Evolutionary conservation across 1,140 invertebrate species (phyloP), one percentile per base, ranked within the genome.

Genomic region (Dendrolimus punctatus): DNA sequence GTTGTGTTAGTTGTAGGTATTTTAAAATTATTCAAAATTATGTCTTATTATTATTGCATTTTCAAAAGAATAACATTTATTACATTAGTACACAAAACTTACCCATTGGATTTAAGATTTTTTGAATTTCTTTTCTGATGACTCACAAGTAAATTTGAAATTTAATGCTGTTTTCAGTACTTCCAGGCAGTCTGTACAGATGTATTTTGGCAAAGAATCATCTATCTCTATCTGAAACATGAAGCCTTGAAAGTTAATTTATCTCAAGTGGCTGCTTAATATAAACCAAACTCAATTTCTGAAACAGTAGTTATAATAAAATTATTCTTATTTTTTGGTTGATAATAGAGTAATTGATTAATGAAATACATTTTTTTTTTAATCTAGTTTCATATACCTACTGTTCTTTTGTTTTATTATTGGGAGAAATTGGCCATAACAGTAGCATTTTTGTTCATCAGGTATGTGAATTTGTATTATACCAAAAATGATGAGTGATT

Each of bases 21-120:
- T 23, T n/a, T 40, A 40, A 6, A 49, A n/a, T 49, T 0, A 49
- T 9, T 40, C 8, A 48, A 48, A 38, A 39, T 38, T 8, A 5
- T 7, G 6, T n/a, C 8, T 10, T 0, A 8, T 5, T 49, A 49
- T 8, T 39, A 49, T 23, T 23, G 23, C 23, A 23, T 2, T 2
- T 23, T 23, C 23, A 3, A 23, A 23, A 23, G 23, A 23, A 23
- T 23, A 23, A 23, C 1, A 23, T 23, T 23, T 23, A 23, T 23
- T 23, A 23, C 23, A 2, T 23, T 23, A 23, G 23, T 9, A 45
- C 23, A 45, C 23, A 36, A 51, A 6, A 51, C n/a, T 47, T 66
- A 81, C 80, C 82, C 65, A 70, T 71, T 41, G 82, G 82, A 65
- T 83, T 76, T 38, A 84, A 66, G 50, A 85, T 73, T 59, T 80